Evolutionary conservation across 2,797 vertebrate genomes (phyloP).

Genomic region (Channallabes apus): DNA sequence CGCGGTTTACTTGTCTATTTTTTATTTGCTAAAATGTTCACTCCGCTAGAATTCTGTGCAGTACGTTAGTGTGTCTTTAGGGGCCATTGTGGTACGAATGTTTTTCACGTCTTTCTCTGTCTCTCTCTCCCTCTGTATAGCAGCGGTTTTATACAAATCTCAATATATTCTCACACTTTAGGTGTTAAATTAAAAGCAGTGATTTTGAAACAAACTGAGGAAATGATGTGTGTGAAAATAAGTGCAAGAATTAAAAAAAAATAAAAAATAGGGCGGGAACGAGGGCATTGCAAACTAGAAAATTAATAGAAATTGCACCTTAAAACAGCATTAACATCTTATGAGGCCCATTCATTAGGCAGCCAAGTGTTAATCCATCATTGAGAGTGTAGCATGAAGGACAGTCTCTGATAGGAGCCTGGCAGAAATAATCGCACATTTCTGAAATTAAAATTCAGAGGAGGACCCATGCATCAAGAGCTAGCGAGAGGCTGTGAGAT

Average conservation of each 20-base stretch:
- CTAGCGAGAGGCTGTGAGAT: slow-evolving; percentile 79
- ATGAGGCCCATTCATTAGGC: slow-evolving; percentile 89
- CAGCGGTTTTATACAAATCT: slow-evolving; percentile 64
- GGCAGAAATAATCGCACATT: slow-evolving; percentile 83
- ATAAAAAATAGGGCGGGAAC: slow-evolving; percentile 41
- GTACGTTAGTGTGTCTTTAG: neutral
- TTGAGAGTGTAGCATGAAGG: slow-evolving; percentile 91
- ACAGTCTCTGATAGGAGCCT: slow-evolving; percentile 89
- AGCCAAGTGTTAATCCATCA: slow-evolving; percentile 88
- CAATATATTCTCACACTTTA: slow-evolving; percentile 63
- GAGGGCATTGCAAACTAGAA: slow-evolving; percentile 70
- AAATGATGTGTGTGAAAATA: slow-evolving; percentile 57
- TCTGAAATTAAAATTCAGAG: slow-evolving; percentile 91
- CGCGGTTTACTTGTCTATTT: neutral
- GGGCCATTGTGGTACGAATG: slow-evolving; percentile 16
- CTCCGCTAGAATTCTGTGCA: neutral
- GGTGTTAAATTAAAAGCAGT: slow-evolving; percentile 74
- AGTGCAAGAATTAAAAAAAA: slow-evolving; percentile 46
- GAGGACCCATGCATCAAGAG: slow-evolving; percentile 62
- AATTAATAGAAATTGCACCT: slow-evolving; percentile 92
- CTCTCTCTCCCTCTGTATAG: slow-evolving; percentile 44
- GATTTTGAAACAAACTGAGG: slow-evolving; percentile 75
- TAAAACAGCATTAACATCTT: slow-evolving; percentile 90
- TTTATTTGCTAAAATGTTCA: slow-evolving; percentile 8
- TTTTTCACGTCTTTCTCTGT: neutral